Percentiles rank a stretch among this genome's conserved stretches.
Evolutionary conservation across 2,113 vertebrate genomes (phyloP).

Genomic region (Sceloporus tristichus): DNA sequence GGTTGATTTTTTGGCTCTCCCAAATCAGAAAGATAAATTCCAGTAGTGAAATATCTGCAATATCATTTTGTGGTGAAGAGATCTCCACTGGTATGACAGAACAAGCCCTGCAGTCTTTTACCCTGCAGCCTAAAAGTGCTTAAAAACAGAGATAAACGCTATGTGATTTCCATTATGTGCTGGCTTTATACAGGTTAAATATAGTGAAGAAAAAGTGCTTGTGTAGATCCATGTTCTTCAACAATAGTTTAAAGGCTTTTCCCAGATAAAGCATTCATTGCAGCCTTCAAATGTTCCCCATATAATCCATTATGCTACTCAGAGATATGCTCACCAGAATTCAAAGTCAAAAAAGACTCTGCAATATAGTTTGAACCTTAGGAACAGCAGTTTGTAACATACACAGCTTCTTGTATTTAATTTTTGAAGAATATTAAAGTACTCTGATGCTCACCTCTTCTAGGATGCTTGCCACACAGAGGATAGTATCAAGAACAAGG

Average conservation of each 20-base stretch:
- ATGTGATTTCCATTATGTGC: constrained; percentile 26
- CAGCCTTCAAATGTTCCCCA: neutral
- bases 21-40: constrained; percentile 7
- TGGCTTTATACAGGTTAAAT: neutral
- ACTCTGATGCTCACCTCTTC: neutral
- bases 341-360: constrained; percentile 30
- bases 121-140: neutral
- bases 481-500: too few species aligned
- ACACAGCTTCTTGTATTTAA: neutral
- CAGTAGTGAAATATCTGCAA: neutral
- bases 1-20: constrained; percentile 23
- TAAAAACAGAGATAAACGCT: constrained; percentile 42
- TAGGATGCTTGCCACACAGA: neutral
- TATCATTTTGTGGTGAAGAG: neutral
- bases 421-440: neutral
- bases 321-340: constrained; percentile 18
- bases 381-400: neutral
- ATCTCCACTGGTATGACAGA: neutral
- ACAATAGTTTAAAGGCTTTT: constrained; percentile 39
- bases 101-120: constrained; percentile 13
- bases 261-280: neutral
- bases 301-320: constrained; percentile 29
- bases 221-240: constrained; percentile 22
- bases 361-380: neutral
- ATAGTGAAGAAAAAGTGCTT: constrained; percentile 40